These are phyloP conservation scores for Microtus richardsoni DNA, from an alignment of 2,113 vertebrate species.

Conservation along the genomic window DNA sequence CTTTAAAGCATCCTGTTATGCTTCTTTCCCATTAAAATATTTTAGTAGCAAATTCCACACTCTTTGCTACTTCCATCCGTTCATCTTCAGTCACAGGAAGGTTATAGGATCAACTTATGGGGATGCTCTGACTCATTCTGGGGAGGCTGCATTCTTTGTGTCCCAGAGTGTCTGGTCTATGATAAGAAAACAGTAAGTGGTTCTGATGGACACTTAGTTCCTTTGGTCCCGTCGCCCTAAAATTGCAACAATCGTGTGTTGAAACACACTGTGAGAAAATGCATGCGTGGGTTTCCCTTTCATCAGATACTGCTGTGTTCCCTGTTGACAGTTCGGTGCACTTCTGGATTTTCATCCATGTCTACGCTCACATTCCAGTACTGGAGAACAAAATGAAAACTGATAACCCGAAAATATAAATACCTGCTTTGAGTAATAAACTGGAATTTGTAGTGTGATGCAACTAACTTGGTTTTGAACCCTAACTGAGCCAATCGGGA, in stretches of 20 bases:
- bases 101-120: neutral
- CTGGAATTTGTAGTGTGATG: neutral
- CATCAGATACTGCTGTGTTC: neutral
- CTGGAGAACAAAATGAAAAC: neutral
- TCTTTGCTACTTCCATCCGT: neutral
- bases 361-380: neutral
- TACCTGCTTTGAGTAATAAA: neutral
- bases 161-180: neutral
- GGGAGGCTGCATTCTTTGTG: neutral
- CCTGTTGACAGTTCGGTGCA: neutral
- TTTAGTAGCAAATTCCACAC: neutral
- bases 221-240: neutral
- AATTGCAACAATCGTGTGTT: slow-evolving; percentile 13
- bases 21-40: neutral
- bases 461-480: neutral
- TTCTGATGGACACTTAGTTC: neutral
- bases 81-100: neutral
- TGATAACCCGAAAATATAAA: neutral
- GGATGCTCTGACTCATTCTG: neutral
- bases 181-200: neutral
- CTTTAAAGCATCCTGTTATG: neutral
- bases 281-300: slow-evolving; percentile 26
- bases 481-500: neutral
- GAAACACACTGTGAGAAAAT: slow-evolving; percentile 23
- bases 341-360: neutral